Base-by-base conservation (phyloP, 2,797 vertebrate species). In the Tokudaia muenninki region DNA sequence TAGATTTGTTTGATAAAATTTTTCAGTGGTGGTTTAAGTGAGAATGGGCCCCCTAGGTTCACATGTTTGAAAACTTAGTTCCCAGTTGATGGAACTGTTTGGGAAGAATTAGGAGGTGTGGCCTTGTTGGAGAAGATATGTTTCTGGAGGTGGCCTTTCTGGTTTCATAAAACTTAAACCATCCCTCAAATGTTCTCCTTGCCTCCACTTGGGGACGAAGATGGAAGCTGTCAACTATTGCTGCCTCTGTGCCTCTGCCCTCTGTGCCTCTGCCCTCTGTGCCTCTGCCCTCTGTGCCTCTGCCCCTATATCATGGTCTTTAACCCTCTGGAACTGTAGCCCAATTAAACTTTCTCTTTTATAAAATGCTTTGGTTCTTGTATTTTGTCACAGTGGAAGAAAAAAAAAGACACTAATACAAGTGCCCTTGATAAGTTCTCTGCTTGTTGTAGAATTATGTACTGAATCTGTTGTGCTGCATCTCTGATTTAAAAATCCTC, bases 1-100 rank as follows among this genome's bases (percentile, higher is more conserved):
- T 92, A 47, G 19, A 74, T 87, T 87, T 86, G 13, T 65, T 74
- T 89, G 26, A 70, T 78, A 8, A 90, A 65, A 92, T 94, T 3
- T 65, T 72, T 17, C 22, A n/a, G 16, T 16, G 3, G 31, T 67
- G 29, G 44, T 50, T 67, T 86, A 11, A 22, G 3, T 86, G 19
- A 50, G 31, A 86, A 52, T n/a, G 6, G 17, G 19, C 31, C 19
- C 41, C 19, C 19, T 61, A 8, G 44, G 11, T 44, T 52, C 31
- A 9, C 24, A 22, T 67, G 29, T 52, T 67, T 67, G 63, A 86
- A n/a, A 9, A 4, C 11, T n/a, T 67, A 34, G 11, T 22, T 21
- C 19, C 61, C 59, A 34, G 41, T 34, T 67, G 44, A 17, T 52
- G 31, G 12, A 70, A 67, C 1, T 50, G 12, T 67, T 86, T 50